Conservation (phyloP, 1,140 invertebrate species). For the Philotrypesis tridentata region DNA sequence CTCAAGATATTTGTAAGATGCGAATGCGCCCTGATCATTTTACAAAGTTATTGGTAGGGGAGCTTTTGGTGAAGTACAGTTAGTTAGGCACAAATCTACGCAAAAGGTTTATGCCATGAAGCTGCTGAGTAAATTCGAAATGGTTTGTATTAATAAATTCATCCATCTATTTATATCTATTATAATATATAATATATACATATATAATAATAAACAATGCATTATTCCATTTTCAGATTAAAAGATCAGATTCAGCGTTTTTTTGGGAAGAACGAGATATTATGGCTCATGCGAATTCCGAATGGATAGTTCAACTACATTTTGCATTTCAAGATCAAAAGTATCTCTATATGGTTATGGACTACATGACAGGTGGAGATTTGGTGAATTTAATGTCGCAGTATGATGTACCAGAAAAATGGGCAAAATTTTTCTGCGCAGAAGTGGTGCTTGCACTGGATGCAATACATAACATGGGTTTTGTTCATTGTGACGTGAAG, state of each 20-base stretch:
- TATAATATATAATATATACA: not conserved
- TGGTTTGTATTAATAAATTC: constrained; percentile 77
- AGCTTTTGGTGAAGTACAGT: constrained; percentile 98
- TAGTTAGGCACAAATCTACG: constrained; percentile 95
- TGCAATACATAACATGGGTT: constrained; percentile 99
- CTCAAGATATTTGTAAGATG: constrained; percentile 87
- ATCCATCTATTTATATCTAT: not conserved
- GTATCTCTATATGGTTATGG: constrained; percentile 99
- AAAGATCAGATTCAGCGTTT: constrained; percentile 98
- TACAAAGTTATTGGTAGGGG: constrained; percentile 98
- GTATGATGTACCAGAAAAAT: constrained; percentile 99
- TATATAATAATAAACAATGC: too few species aligned
- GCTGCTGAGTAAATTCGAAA: constrained; percentile 98
- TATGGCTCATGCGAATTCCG: constrained; percentile 98
- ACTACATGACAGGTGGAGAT: constrained; percentile 99
- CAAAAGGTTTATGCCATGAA: constrained; percentile 99
- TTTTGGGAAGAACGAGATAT: constrained; percentile 99
- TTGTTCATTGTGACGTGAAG: constrained; percentile 99
- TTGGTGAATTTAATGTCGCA: constrained; percentile 99
- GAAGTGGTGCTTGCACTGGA: constrained; percentile 98
- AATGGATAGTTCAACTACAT: constrained; percentile 99
- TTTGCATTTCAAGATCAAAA: constrained; percentile 98
- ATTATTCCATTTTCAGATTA: constrained; percentile 80
- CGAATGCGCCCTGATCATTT: constrained; percentile 98
- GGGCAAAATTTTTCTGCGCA: constrained; percentile 99